These are phyloP conservation scores for Rhingia rostrata DNA, from an alignment of 2,888 invertebrate species.

Conservation along the genomic window DNA sequence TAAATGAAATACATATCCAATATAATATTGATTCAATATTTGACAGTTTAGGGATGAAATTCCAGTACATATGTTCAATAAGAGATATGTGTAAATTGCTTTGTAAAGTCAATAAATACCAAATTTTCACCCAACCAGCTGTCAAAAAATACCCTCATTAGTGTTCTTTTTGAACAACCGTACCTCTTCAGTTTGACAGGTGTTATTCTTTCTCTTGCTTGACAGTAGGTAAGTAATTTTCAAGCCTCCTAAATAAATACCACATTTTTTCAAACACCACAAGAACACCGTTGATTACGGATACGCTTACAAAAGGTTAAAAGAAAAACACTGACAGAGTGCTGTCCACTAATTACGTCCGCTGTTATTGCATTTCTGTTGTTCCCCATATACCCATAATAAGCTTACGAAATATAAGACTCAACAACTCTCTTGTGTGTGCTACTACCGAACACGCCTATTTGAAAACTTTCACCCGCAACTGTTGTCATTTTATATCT, in stretches of 20 bases:
- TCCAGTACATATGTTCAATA: too few species aligned
- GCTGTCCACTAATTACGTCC: conserved; percentile 6
- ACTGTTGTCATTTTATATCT: conserved; percentile 65
- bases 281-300: background rate
- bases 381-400: conserved; percentile 13
- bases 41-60: too few species aligned
- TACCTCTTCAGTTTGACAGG: background rate
- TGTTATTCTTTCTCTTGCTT: background rate
- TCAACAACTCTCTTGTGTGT: background rate
- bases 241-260: background rate
- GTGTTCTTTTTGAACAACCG: too few species aligned
- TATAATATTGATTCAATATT: too few species aligned
- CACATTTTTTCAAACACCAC: background rate
- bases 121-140: too few species aligned
- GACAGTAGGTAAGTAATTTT: background rate
- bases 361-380: conserved; percentile 3
- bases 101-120: too few species aligned
- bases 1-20: too few species aligned
- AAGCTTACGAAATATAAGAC: conserved; percentile 29
- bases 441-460: background rate
- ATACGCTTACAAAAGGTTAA: background rate
- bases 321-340: background rate
- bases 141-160: too few species aligned
- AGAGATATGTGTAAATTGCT: too few species aligned
- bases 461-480: conserved; percentile 52